Evolutionary conservation across 2,113 vertebrate species (phyloP).

Genomic region (Bos javanicus): DNA sequence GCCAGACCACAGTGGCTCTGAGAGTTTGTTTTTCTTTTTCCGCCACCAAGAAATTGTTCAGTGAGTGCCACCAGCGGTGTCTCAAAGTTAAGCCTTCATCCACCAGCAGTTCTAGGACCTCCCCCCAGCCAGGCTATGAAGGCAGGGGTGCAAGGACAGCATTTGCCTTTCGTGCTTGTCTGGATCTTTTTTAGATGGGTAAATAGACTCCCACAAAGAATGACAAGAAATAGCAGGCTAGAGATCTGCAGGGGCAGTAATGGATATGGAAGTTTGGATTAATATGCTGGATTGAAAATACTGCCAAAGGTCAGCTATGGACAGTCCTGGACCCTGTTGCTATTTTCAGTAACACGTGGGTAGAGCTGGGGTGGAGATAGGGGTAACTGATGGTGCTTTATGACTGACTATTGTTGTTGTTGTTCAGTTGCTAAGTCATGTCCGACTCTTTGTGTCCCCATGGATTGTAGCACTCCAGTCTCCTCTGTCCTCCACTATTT

Average conservation of each 20-base stretch:
- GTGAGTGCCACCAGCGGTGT: background rate
- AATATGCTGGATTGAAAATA: background rate
- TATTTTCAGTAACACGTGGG: background rate
- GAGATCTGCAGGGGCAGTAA: background rate
- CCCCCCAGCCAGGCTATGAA: background rate
- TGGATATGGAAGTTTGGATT: background rate
- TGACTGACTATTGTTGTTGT: background rate
- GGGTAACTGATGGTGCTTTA: background rate
- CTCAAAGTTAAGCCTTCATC: background rate
- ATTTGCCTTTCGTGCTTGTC: background rate
- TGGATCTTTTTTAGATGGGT: background rate
- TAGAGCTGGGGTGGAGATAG: background rate
- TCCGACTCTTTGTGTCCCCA: background rate
- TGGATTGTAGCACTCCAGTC: background rate
- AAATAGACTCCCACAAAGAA: background rate
- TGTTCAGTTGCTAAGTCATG: background rate
- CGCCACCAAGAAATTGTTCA: background rate
- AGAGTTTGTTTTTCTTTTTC: background rate
- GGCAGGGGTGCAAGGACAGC: background rate
- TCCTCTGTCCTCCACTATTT: background rate
- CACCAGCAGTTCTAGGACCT: background rate
- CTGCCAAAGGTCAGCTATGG: background rate
- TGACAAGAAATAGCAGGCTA: background rate
- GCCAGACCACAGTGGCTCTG: background rate
- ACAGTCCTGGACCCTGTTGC: background rate